phyloP scores from a whole-genome alignment of 1,140 invertebrate species.

The Heliconius himera region DNA sequence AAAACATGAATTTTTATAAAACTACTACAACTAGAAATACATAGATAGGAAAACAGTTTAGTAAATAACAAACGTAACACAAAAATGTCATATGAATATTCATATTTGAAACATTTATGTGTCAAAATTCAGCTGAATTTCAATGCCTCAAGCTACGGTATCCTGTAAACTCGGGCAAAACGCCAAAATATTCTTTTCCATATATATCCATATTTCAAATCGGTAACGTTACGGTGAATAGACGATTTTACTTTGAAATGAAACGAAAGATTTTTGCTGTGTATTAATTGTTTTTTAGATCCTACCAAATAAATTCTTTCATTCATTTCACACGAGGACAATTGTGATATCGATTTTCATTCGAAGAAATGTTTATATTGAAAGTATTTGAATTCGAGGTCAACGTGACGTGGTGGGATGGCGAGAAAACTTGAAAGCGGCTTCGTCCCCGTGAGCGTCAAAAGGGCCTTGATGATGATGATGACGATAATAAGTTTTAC shows the following conservation, averaged over 20 bases:
- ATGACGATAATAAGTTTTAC: too few relatives aligned
- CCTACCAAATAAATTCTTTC: neutral
- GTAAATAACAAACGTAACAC: slow-evolving; percentile 11
- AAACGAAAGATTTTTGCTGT: neutral
- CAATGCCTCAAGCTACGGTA: slow-evolving; percentile 12
- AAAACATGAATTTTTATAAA: neutral
- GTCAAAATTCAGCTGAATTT: slow-evolving; percentile 15
- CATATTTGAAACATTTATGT: slow-evolving; percentile 14
- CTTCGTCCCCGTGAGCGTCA: too few relatives aligned
- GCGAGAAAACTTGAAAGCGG: too few relatives aligned
- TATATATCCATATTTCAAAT: slow-evolving; percentile 7
- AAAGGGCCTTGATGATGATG: too few relatives aligned
- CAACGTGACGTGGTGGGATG: too few relatives aligned
- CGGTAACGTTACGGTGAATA: slow-evolving; percentile 7
- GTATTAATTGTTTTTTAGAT: neutral
- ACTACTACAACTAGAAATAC: neutral
- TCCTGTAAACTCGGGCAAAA: slow-evolving; percentile 10
- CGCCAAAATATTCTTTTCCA: slow-evolving; percentile 9
- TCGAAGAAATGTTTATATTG: too few relatives aligned
- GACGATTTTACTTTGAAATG: neutral
- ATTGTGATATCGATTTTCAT: neutral
- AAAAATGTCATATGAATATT: slow-evolving; percentile 14
- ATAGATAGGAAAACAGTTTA: slow-evolving; percentile 6
- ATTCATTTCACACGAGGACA: neutral
- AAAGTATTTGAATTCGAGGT: too few relatives aligned